A percentile compares a stretch with the other conserved stretches of the same genome.
These are phyloP conservation scores for Sphecodes monilicornis DNA, from an alignment of 2,888 invertebrate genomes.

Conservation along the genomic window DNA sequence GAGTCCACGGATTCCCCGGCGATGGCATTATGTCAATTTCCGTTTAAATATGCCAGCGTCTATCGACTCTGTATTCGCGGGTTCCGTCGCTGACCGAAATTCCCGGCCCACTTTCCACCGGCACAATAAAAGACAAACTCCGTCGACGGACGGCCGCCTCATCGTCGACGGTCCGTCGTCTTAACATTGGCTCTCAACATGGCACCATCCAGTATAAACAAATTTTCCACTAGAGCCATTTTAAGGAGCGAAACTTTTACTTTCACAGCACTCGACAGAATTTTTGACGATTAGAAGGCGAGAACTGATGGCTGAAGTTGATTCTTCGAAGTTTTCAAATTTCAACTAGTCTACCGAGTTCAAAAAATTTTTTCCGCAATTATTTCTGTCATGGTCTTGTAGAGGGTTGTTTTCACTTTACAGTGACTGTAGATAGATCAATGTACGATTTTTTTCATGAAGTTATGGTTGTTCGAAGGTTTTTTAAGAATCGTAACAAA, in stretches of 20 bases:
- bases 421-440: no score
- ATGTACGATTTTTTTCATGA: no score
- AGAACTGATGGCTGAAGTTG: background rate
- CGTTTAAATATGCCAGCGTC: slow-evolving; percentile 15
- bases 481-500: no score
- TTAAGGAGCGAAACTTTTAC: background rate
- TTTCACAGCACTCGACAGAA: background rate
- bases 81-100: slow-evolving; percentile 47
- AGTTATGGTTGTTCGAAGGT: no score
- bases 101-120: slow-evolving; percentile 30
- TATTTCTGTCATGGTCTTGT: background rate
- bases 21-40: slow-evolving; percentile 13
- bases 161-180: background rate
- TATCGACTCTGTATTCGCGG: background rate
- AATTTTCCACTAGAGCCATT: background rate
- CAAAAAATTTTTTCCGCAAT: background rate
- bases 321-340: no score
- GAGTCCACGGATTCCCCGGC: background rate
- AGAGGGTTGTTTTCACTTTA: no score
- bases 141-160: slow-evolving; percentile 7
- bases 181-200: background rate
- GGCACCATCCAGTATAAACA: background rate
- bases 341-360: background rate
- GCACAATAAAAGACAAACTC: slow-evolving; percentile 36
- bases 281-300: no score